Percentiles rank a stretch among this genome's conserved stretches.
phyloP scores from a whole-genome alignment of 1,140 invertebrate genomes.

The Ips nitidus region DNA sequence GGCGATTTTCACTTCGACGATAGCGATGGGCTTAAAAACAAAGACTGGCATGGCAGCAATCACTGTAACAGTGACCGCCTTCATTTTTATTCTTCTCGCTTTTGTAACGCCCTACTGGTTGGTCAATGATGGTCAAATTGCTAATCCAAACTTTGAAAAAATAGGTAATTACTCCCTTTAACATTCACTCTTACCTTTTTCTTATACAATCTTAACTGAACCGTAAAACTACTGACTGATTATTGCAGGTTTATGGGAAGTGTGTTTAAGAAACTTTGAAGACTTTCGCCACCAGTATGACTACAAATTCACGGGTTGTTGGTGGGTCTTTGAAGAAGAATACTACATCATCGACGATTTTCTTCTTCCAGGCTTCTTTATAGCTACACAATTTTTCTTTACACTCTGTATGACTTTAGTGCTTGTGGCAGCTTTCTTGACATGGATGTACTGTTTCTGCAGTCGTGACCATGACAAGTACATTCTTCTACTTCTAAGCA shows the following conservation, averaged over 20 bases:
- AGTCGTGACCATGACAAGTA: conserved; percentile 78
- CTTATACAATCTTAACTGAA: not conserved
- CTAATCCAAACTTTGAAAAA: conserved; percentile 77
- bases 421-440: conserved; percentile 70
- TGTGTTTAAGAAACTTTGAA: conserved; percentile 83
- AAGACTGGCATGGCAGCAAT: conserved; percentile 72
- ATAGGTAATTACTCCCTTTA: conserved; percentile 63
- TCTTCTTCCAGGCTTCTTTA: conserved; percentile 84
- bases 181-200: not conserved
- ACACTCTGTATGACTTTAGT: conserved; percentile 81
- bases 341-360: conserved; percentile 87
- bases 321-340: conserved; percentile 93
- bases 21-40: conserved; percentile 59
- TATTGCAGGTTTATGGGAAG: conserved; percentile 86
- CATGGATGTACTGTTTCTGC: conserved; percentile 72
- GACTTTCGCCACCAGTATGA: conserved; percentile 81
- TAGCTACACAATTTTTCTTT: conserved; percentile 90
- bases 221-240: not conserved
- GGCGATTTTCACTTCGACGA: too few species aligned
- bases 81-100: conserved; percentile 78
- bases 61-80: conserved; percentile 64
- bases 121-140: conserved; percentile 78
- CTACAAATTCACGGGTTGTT: conserved; percentile 75
- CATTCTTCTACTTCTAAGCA: conserved; percentile 69
- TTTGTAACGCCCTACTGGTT: conserved; percentile 94